Evolutionary conservation across 1,140 invertebrate species (phyloP), one percentile per base, ranked within the genome.

Genomic region (Tetranychus cinnabarinus): DNA sequence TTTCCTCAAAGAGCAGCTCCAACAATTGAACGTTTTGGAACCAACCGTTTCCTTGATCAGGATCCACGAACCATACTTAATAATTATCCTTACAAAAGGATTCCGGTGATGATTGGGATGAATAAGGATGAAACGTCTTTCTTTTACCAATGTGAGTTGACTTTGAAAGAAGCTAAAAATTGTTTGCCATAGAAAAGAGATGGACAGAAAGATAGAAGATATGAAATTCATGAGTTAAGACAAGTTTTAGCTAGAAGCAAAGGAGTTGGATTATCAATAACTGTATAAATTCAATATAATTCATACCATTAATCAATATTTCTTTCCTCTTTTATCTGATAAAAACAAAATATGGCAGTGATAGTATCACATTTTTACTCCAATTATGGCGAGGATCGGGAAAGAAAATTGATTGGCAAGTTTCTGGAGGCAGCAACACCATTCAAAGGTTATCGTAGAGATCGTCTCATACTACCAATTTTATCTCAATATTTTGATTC

Each of bases 91-190:
- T 74, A 75, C 47, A 66, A 75, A 42, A 73, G 76, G 60, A 71
- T 82, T 13, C 80, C 81, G 0, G 70, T 77, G 23, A 73, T 83
- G 7, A 66, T 77, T 23, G 82, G 82, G 1, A 76, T 78, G 48
- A 79, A 75, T 66, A 70, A 66, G 23, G 68, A 72, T 13, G 82
- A 84, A 72, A 77, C 77, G 15, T 65, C 80, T 36, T 68, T 84
- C 36, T 65, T 75, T 10, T 62, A 76, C 7, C 63, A 62, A 42
- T 65, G 71, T 74, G 67, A 63, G 39, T 42, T 42, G 39, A 42
- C 10, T 42, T 42, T 34, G 46, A 45, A 13, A 48, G 8, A 12
- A 39, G 8, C 36, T 10, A 12, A 47, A 47, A 47, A 47, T 10
- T 10, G n/a, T 13, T 39, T 57, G 5, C 23, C 1, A 42, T 6